These are phyloP conservation scores for Budorcas taxicolor DNA, from an alignment of 2,113 vertebrate species.

Conservation along the genomic window DNA sequence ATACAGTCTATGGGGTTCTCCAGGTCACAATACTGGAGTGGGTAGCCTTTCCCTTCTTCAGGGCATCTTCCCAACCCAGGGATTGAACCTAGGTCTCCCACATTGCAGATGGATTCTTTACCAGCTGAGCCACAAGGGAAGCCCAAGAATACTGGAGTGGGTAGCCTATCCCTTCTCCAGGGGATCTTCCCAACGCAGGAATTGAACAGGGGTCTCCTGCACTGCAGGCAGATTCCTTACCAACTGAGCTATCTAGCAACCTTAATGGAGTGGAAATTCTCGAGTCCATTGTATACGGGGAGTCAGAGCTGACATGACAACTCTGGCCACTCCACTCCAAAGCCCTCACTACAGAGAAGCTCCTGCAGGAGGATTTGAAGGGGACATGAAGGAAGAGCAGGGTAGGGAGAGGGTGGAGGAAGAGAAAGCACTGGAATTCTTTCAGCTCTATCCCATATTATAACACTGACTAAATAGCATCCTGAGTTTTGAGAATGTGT, in stretches of 20 bases:
- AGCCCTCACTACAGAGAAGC: background rate
- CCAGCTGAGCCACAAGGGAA: background rate
- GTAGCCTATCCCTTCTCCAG: background rate
- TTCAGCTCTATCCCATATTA: background rate
- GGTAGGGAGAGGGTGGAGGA: background rate
- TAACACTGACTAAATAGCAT: background rate
- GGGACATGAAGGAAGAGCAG: background rate
- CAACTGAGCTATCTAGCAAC: background rate
- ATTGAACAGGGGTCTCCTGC: background rate
- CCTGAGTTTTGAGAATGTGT: background rate
- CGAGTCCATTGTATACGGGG: no score
- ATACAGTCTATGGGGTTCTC: background rate
- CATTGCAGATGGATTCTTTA: background rate
- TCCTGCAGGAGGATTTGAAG: background rate
- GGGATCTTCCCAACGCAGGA: background rate
- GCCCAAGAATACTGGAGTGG: background rate
- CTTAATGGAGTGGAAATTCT: background rate
- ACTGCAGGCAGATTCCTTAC: background rate
- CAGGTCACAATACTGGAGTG: background rate
- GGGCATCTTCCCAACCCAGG: background rate
- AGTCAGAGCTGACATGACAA: background rate
- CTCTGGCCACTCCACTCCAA: background rate
- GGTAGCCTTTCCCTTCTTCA: background rate
- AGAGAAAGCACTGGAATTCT: background rate
- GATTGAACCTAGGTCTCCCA: background rate